Evolutionary conservation across 2,888 invertebrate species (phyloP).

Genomic region (Scotopteryx bipunctaria): DNA sequence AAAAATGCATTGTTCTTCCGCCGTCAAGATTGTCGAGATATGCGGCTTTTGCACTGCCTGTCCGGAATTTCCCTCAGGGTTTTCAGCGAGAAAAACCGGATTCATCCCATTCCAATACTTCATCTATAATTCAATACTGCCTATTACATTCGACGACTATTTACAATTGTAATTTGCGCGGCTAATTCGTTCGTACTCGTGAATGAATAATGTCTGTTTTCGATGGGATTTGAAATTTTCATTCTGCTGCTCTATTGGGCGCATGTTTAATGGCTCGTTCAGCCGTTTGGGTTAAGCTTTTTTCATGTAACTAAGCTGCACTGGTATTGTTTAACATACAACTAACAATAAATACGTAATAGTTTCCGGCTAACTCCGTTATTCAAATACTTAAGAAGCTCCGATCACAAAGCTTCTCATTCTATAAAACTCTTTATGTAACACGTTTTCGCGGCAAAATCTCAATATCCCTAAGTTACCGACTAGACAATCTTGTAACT

Average conservation of each 20-base stretch:
- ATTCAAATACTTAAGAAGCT: too few species aligned
- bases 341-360: too few species aligned
- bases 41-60: conserved; percentile 67
- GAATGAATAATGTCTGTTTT: conserved; percentile 50
- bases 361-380: too few species aligned
- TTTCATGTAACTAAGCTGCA: neutral
- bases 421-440: conserved; percentile 20
- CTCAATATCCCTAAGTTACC: conserved; percentile 49
- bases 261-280: conserved; percentile 23
- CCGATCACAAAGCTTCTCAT: too few species aligned
- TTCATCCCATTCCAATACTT: conserved; percentile 64
- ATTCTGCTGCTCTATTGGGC: conserved; percentile 32
- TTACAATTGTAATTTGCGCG: conserved; percentile 64
- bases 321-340: neutral
- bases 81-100: conserved; percentile 65
- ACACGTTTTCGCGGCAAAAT: conserved; percentile 41
- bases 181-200: conserved; percentile 57
- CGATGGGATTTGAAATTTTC: conserved; percentile 47
- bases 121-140: conserved; percentile 73
- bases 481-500: conserved; percentile 65
- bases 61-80: conserved; percentile 74
- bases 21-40: conserved; percentile 70
- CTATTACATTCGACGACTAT: conserved; percentile 60
- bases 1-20: conserved; percentile 63
- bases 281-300: neutral